A percentile compares a stretch with the other conserved stretches of the same genome.
These are phyloP conservation scores for Amphipoea lucens DNA, from an alignment of 2,888 invertebrate genomes.

Conservation along the genomic window DNA sequence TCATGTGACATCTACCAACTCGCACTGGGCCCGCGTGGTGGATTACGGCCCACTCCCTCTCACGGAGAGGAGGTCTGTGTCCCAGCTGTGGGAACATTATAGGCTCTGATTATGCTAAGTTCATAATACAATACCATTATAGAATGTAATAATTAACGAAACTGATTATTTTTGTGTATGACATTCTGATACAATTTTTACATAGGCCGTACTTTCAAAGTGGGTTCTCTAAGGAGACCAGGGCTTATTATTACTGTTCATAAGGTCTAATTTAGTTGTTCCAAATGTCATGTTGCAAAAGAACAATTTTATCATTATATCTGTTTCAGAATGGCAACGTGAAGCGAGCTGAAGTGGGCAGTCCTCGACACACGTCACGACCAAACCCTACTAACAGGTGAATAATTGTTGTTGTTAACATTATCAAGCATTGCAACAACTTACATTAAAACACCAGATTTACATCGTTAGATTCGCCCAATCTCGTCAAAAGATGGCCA, in stretches of 20 bases:
- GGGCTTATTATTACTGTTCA: background rate
- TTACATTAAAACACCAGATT: background rate
- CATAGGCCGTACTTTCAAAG: background rate
- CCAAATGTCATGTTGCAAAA: background rate
- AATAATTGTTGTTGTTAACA: background rate
- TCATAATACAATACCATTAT: background rate
- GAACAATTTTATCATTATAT: background rate
- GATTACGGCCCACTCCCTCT: too few relatives aligned
- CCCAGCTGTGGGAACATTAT: too few relatives aligned
- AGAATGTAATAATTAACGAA: background rate
- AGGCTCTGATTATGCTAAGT: too few relatives aligned
- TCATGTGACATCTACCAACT: too few relatives aligned
- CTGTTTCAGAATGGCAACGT: conserved; percentile 78
- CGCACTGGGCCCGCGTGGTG: too few relatives aligned
- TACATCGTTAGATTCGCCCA: background rate
- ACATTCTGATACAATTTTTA: background rate
- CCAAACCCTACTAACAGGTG: conserved; percentile 79
- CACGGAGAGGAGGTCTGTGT: too few relatives aligned
- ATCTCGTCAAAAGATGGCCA: background rate
- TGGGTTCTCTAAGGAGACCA: background rate
- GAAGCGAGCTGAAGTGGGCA: conserved; percentile 79
- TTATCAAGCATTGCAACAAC: background rate
- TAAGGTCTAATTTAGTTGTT: background rate
- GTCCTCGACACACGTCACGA: conserved; percentile 81
- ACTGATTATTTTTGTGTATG: background rate